Evolutionary conservation across 92 coral and sea anemone species (phyloP).

Genomic region (Porites rus): DNA sequence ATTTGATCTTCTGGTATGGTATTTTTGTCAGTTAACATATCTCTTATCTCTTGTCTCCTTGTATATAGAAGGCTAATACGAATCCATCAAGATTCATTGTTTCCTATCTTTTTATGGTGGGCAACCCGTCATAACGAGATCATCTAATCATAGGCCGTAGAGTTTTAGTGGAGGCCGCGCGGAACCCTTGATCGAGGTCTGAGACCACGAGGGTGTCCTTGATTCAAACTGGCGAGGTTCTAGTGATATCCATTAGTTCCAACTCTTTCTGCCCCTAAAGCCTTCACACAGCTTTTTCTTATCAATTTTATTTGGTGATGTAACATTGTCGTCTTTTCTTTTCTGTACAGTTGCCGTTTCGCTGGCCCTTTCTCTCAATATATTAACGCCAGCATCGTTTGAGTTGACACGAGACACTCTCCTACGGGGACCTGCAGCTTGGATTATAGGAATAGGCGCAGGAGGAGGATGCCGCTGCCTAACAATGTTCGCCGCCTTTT

Average conservation of each 20-base stretch:
- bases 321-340: no score
- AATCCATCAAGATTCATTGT: no score
- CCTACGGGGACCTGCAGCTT: neutral
- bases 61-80: no score
- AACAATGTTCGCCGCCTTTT: neutral
- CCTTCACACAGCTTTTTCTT: neutral
- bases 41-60: no score
- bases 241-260: neutral
- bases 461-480: neutral
- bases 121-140: no score
- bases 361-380: neutral
- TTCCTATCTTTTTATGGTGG: no score
- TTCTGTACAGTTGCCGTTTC: neutral
- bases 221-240: neutral
- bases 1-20: no score
- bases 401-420: neutral
- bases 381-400: neutral
- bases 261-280: neutral
- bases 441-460: neutral
- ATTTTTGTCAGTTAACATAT: no score
- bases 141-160: no score
- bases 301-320: neutral
- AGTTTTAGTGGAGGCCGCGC: no score
- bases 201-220: neutral
- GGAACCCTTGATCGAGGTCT: no score